These are phyloP conservation scores for Elgaria multicarinata DNA, from an alignment of 2,113 vertebrate species.

Conservation along the genomic window DNA sequence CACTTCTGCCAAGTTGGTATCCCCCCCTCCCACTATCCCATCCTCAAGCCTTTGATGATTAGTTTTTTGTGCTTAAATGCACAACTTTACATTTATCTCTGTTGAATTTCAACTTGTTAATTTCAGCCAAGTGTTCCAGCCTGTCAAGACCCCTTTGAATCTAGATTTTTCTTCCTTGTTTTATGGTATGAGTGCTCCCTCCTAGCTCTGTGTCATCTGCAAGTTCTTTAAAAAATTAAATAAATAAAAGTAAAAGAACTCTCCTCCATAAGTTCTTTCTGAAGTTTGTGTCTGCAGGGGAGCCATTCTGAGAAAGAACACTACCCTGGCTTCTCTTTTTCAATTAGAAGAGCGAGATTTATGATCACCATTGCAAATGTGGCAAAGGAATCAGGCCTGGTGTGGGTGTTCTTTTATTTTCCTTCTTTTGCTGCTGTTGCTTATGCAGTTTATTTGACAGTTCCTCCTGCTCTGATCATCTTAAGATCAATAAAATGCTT, in stretches of 20 bases:
- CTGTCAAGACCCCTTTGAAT: no score
- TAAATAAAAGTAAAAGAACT: background rate
- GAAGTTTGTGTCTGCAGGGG: background rate
- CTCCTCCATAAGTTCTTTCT: background rate
- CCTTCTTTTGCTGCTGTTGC: background rate
- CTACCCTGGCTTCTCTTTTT: background rate
- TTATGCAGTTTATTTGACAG: conserved; percentile 7
- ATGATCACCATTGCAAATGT: background rate
- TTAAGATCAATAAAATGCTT: conserved; percentile 11
- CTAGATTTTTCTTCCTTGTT: no score
- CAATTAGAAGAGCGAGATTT: background rate
- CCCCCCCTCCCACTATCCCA: no score
- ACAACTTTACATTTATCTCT: no score
- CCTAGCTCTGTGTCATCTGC: no score
- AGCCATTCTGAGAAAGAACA: background rate
- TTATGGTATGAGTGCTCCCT: no score
- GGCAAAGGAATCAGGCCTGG: background rate
- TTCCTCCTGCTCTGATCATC: conserved; percentile 10
- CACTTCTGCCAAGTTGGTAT: no score
- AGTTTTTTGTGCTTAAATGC: background rate
- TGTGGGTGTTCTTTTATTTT: no score
- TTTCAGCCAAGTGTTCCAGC: no score
- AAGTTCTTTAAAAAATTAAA: background rate
- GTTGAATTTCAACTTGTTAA: no score
- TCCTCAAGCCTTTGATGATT: no score